Base-by-base conservation (phyloP, 2,797 vertebrate species). In the Chromobotia macracanthus region DNA sequence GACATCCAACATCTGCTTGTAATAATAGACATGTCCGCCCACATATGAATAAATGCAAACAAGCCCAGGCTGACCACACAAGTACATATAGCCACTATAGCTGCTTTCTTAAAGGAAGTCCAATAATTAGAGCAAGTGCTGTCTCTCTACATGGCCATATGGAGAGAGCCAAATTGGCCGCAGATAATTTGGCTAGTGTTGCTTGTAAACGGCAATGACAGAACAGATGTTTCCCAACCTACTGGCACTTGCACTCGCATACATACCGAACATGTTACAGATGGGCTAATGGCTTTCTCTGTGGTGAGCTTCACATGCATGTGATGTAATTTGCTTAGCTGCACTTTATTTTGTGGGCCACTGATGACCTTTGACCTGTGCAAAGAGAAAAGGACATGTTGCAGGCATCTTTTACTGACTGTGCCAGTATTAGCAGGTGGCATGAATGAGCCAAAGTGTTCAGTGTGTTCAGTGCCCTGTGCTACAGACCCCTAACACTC, bases 181-280 rank as follows among this genome's bases (percentile, higher is more conserved):
- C 31, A 77, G 64, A 75, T 80, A 35, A 55, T 63, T 84, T 75
- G 75, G 75, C 75, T 68, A 44, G 71, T 63, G 60, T 81, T 10
- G 60, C 66, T 61, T 69, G 72, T 83, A 81, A 83, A 79, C 68
- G 74, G 65, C 72, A 81, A 23, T 64, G 60, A 82, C 50, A 74
- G 53, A 82, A 72, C 80, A 85, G 84, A 82, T 85, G 76, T 85
- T 83, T 56, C 31, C 51, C 64, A 73, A 69, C 67, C 60, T 63
- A 64, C 51, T 28, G 46, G 50, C 60, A 72, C 15, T 25, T 44
- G n/a, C n/a, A 9, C 71, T 31, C 25, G 28, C 53, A 25, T 53
- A 69, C 75, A 48, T 63, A 48, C 60, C 41, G 55, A 58, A 75
- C 72, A 76, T 23, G 19, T n/a, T 35, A 16, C 48, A 13, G 21